Evolutionary conservation across 2,797 vertebrate genomes (phyloP).

Genomic region (Malacoctenus gilli): DNA sequence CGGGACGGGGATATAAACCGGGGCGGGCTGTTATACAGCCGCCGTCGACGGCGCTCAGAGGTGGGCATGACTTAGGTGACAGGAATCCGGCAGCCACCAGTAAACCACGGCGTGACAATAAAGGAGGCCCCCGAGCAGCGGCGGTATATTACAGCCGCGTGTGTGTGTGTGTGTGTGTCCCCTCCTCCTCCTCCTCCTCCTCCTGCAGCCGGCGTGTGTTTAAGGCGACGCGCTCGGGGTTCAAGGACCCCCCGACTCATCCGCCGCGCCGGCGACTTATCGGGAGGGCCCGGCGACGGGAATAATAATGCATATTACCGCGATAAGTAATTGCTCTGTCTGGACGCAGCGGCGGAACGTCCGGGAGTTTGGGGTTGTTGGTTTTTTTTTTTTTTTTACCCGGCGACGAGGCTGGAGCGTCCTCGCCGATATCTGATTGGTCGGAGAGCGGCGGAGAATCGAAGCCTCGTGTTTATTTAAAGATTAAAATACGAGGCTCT

Average conservation of each 20-base stretch:
- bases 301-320: slow-evolving; percentile 79
- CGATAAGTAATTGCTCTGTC: slow-evolving; percentile 78
- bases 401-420: neutral
- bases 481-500: slow-evolving; percentile 46
- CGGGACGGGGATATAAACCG: slow-evolving; percentile 90
- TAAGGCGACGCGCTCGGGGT: slow-evolving; percentile 12
- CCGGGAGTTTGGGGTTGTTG: too few species aligned
- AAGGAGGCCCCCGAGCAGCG: slow-evolving; percentile 52
- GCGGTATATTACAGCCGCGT: slow-evolving; percentile 54
- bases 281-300: slow-evolving; percentile 65
- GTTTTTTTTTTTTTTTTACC: too few species aligned
- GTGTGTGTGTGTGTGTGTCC: neutral
- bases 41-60: slow-evolving; percentile 81
- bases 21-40: slow-evolving; percentile 85
- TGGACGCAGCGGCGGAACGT: slow-evolving; percentile 49
- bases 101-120: slow-evolving; percentile 83
- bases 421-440: slow-evolving; percentile 50
- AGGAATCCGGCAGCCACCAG: slow-evolving; percentile 82
- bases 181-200: too few species aligned
- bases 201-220: too few species aligned
- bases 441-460: slow-evolving; percentile 2
- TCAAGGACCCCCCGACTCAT: slow-evolving; percentile 75
- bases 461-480: slow-evolving; percentile 45
- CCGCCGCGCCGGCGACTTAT: slow-evolving; percentile 76
- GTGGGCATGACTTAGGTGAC: slow-evolving; percentile 94